phyloP scores from a whole-genome alignment of 1,140 invertebrate genomes.

The Episyrphus balteatus region DNA sequence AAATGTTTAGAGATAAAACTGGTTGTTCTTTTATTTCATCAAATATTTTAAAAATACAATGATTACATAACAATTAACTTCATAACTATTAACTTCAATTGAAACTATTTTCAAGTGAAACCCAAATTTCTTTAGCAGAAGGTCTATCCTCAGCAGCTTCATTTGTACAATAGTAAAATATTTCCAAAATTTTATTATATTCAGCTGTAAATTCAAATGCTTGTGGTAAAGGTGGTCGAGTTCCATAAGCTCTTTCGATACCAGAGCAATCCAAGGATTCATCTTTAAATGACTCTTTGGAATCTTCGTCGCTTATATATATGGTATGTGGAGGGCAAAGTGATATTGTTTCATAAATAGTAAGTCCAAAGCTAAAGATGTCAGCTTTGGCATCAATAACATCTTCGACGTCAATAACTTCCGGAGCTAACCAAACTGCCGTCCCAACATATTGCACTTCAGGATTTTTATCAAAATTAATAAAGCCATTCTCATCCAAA shows the following conservation, averaged over 20 bases:
- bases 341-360: conserved; percentile 71
- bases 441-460: conserved; percentile 49
- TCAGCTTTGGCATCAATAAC: conserved; percentile 60
- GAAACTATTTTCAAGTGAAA: conserved; percentile 18
- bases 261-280: conserved; percentile 3
- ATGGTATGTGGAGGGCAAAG: conserved; percentile 52
- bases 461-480: conserved; percentile 43
- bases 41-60: too few species aligned
- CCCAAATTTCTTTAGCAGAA: conserved; percentile 38
- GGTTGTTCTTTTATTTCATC: too few species aligned
- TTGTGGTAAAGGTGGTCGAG: conserved; percentile 55
- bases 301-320: conserved; percentile 29
- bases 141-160: conserved; percentile 48
- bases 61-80: too few species aligned
- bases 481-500: conserved; percentile 49
- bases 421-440: conserved; percentile 65
- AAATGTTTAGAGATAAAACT: too few species aligned
- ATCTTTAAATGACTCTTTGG: conserved; percentile 13
- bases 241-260: conserved; percentile 38
- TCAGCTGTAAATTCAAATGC: conserved; percentile 43
- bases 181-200: conserved; percentile 52
- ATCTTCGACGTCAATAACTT: conserved; percentile 48
- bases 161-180: conserved; percentile 64
- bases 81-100: too few species aligned
- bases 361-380: conserved; percentile 69